Conservation (phyloP, 2,797 vertebrate genomes). For the Chaetodon trifasciatus region DNA sequence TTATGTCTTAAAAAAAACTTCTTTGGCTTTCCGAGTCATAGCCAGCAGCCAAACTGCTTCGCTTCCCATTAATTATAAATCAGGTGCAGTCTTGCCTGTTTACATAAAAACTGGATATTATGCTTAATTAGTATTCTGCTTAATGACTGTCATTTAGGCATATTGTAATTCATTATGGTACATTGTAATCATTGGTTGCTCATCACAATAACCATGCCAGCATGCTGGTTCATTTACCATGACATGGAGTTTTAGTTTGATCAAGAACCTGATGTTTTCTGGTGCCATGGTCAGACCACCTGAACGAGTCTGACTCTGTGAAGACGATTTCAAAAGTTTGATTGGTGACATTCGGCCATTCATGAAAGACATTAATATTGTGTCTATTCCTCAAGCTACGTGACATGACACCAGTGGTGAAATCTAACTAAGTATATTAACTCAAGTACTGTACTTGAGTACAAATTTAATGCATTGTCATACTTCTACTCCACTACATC, state of each 20-base stretch:
- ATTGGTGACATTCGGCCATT: not conserved
- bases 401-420: not conserved
- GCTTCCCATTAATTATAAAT: conserved; percentile 56
- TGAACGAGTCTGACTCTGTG: conserved; percentile 7
- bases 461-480: no score
- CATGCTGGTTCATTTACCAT: conserved; percentile 61
- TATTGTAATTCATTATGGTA: conserved; percentile 70
- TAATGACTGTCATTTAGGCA: conserved; percentile 62
- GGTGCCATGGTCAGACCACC: conserved; percentile 37
- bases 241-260: conserved; percentile 49
- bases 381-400: not conserved
- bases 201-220: conserved; percentile 51
- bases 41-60: conserved; percentile 44
- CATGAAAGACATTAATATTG: not conserved
- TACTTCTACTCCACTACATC: no score
- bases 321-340: not conserved
- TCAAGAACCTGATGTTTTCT: conserved; percentile 42
- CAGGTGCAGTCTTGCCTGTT: conserved; percentile 62
- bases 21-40: conserved; percentile 5
- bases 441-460: no score
- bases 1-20: not conserved
- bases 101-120: conserved; percentile 65
- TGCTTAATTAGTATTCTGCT: conserved; percentile 63
- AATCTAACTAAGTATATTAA: no score
- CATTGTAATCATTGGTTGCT: conserved; percentile 51